Base-by-base conservation (phyloP, 2,888 invertebrate genomes). In the Synanthedon formicaeformis region DNA sequence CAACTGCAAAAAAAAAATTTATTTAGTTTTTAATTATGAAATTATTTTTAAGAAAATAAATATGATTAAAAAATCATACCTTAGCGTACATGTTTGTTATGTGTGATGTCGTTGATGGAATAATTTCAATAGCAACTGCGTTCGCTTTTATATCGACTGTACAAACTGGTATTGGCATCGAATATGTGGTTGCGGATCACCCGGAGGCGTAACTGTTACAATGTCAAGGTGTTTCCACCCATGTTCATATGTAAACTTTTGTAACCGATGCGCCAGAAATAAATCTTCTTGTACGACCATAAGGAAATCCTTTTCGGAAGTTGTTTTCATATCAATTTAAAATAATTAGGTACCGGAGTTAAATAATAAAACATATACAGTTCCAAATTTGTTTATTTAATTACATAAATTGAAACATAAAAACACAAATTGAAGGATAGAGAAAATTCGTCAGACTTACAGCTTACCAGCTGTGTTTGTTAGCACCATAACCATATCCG, bases 211-310 rank as follows among this genome's bases (percentile, higher is more conserved):
- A 50, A 54, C 67, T 56, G 67, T 73, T 74, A 75, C 84, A 84
- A 80, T 81, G 84, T 80, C 83, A 81, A 81, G 83, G 81, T 60
- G 62, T 63, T 59, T 63, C 62, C 63, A 59, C 64, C 65, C 65
- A 61, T 60, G 51, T 60, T 58, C 58, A 63, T 55, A 60, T 61
- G 64, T 58, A 57, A 62, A 56, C 55, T 45, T 56, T 55, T 54
- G 58, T 57, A 57, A 56, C 55, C 51, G 54, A 56, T 56, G 55
- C 50, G 40, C 16, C 12, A 49, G 49, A 12, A 18, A 49, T 23
- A 16, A 18, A 16, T 49, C 49, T 5, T 49, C 54, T 57, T 34
- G 53, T 54, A 52, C 10, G 11, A 48, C 48, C 54, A 57, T 56
- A 56, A 63, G 64, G 64, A 65, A 63, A 61, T 61, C 58, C 56